Conservation (phyloP, 2,797 vertebrate species). For the Psittacula echo region DNA sequence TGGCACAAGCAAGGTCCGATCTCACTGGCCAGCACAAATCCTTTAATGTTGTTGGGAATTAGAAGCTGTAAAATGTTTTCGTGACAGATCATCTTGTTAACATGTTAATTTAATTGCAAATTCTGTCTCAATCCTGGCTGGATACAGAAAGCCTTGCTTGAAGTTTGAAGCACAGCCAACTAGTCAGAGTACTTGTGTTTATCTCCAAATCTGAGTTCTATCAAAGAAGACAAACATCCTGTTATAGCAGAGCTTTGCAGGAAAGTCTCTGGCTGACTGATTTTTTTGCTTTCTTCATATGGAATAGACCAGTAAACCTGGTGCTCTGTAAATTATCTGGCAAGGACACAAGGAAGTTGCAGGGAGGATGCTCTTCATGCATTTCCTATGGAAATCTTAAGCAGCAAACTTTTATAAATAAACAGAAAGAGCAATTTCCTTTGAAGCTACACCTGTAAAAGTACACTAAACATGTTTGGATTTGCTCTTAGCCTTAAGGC, state of each 20-base stretch:
- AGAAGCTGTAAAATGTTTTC: slow-evolving; percentile 4
- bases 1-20: background rate
- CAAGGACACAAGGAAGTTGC: background rate
- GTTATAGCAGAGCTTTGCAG: background rate
- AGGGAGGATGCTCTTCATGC: background rate
- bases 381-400: background rate
- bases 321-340: background rate
- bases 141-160: slow-evolving; percentile 5
- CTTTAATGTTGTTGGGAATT: background rate
- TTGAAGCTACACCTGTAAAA: background rate
- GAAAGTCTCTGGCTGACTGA: background rate
- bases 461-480: background rate
- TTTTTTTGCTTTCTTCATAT: background rate
- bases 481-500: background rate
- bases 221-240: background rate
- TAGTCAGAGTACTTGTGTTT: background rate
- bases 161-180: background rate
- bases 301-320: background rate
- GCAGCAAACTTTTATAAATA: background rate
- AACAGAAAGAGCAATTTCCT: background rate
- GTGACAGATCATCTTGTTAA: background rate
- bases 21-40: background rate
- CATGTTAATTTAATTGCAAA: slow-evolving; percentile 23
- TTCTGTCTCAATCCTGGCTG: background rate
- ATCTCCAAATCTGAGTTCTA: background rate